phyloP scores from a whole-genome alignment of 2,888 invertebrate genomes.

The Caenorhabditis doughertyi region DNA sequence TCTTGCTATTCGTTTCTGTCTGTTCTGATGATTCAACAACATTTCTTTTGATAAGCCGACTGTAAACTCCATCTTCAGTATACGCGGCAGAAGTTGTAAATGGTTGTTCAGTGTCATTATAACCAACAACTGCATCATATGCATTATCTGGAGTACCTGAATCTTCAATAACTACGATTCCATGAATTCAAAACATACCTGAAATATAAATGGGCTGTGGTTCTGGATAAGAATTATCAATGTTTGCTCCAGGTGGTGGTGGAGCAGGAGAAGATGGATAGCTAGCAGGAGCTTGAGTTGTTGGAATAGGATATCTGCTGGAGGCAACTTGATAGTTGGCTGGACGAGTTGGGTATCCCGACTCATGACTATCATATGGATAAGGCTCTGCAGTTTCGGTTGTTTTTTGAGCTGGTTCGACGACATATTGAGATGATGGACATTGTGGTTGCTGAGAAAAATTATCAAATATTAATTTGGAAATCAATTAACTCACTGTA shows the following conservation, averaged over 20 bases:
- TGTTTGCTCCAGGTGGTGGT: constrained; percentile 50
- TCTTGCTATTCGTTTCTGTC: constrained; percentile 17
- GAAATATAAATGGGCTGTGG: constrained; percentile 48
- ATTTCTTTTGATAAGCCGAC: constrained; percentile 62
- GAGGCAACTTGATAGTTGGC: constrained; percentile 47
- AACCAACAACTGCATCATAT: constrained; percentile 39
- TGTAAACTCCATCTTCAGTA: constrained; percentile 59
- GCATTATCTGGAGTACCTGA: constrained; percentile 47
- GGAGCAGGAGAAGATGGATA: constrained; percentile 64
- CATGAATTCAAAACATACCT: constrained; percentile 9
- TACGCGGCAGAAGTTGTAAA: constrained; percentile 65
- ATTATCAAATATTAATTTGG: background rate
- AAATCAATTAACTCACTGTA: constrained; percentile 63
- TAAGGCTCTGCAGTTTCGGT: constrained; percentile 65
- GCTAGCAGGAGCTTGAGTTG: constrained; percentile 41
- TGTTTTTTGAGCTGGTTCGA: constrained; percentile 69
- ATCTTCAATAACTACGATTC: background rate
- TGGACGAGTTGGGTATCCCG: constrained; percentile 70
- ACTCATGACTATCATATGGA: constrained; percentile 61
- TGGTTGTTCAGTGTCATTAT: constrained; percentile 65
- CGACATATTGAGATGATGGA: constrained; percentile 61
- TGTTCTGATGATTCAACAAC: constrained; percentile 49
- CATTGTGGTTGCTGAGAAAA: constrained; percentile 69
- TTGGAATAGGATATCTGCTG: constrained; percentile 28
- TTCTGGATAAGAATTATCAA: constrained; percentile 53